phyloP scores from a whole-genome alignment of 1,140 invertebrate species.

The Atopsyche davidsoni region DNA sequence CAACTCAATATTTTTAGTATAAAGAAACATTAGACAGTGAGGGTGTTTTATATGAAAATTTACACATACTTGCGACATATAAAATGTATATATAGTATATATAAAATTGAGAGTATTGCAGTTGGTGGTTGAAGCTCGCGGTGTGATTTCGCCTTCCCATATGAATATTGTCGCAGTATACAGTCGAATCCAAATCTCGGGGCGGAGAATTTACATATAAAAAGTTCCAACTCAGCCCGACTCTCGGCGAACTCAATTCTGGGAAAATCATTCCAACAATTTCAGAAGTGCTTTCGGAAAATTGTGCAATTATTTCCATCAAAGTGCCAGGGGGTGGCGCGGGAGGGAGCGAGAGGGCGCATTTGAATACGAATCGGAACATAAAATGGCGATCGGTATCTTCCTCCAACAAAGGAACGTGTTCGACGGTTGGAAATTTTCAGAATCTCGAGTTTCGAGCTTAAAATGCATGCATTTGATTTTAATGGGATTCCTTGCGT shows the following conservation, averaged over 20 bases:
- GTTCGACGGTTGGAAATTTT: too few species aligned
- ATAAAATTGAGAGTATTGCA: too few species aligned
- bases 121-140: neutral
- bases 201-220: slow-evolving; percentile 27
- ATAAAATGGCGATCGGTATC: neutral
- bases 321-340: neutral
- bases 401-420: too few species aligned
- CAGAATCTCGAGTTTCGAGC: too few species aligned
- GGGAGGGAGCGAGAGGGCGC: neutral
- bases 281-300: slow-evolving; percentile 26
- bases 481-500: too few species aligned
- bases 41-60: too few species aligned
- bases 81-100: too few species aligned
- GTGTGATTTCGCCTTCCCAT: slow-evolving; percentile 2
- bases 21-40: too few species aligned
- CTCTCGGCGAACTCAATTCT: slow-evolving; percentile 10
- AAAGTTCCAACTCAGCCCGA: slow-evolving; percentile 26
- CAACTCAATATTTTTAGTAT: too few species aligned
- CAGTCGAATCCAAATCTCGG: slow-evolving; percentile 11
- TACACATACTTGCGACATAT: too few species aligned
- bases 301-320: slow-evolving; percentile 27
- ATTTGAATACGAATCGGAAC: slow-evolving; percentile 11
- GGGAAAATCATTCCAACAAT: slow-evolving; percentile 23
- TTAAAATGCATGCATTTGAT: too few species aligned
- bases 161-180: slow-evolving; percentile 21